These are phyloP conservation scores for Drosophila yakuba DNA, from an alignment of 1,140 invertebrate species.

Conservation along the genomic window DNA sequence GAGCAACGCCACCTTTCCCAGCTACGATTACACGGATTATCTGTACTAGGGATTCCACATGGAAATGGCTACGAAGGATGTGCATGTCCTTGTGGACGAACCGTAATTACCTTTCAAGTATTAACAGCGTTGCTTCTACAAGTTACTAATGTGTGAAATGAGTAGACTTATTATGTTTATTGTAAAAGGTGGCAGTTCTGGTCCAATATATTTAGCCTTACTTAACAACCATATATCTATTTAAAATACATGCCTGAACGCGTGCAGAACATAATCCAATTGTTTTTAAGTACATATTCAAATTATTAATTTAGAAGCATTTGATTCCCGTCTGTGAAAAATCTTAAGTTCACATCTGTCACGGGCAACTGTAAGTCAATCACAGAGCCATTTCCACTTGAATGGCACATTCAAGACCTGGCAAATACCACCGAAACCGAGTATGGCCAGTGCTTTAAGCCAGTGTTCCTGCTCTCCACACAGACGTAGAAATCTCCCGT, in stretches of 20 bases:
- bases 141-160: no score
- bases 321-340: no score
- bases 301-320: no score
- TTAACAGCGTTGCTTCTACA: not conserved
- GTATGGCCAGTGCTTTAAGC: conserved; percentile 26
- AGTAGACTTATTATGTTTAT: no score
- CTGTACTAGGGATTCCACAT: conserved; percentile 4
- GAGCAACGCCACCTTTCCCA: conserved; percentile 45
- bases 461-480: not conserved
- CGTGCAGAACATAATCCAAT: not conserved
- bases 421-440: conserved; percentile 29
- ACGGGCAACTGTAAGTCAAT: conserved; percentile 36
- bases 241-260: not conserved
- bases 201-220: not conserved
- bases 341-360: not conserved
- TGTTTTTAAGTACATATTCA: not conserved
- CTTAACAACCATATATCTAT: not conserved
- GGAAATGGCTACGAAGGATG: not conserved
- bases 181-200: not conserved
- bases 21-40: conserved; percentile 48
- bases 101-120: not conserved
- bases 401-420: conserved; percentile 18
- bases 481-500: not conserved
- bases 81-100: not conserved
- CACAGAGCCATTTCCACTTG: conserved; percentile 22